phyloP scores from a whole-genome alignment of 2,113 vertebrate species.

The Rana temporaria region DNA sequence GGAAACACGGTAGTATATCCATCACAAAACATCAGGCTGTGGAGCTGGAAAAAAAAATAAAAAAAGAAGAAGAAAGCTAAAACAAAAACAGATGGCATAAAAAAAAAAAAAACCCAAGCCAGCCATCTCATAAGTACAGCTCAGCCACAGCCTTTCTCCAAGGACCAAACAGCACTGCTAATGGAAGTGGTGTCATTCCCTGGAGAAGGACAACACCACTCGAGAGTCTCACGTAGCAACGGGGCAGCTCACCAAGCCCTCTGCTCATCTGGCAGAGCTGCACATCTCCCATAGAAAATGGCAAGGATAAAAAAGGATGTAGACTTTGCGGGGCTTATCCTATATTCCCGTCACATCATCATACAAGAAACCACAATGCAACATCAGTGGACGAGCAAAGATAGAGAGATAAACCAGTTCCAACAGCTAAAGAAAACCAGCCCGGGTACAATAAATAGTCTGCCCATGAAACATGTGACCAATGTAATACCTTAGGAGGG shows the following conservation, averaged over 20 bases:
- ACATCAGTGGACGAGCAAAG: background rate
- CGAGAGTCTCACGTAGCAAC: slow-evolving; percentile 86
- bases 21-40: background rate
- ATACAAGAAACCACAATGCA: background rate
- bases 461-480: background rate
- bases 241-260: slow-evolving; percentile 77
- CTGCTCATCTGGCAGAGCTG: slow-evolving; percentile 73
- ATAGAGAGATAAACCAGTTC: background rate
- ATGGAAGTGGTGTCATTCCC: slow-evolving; percentile 83
- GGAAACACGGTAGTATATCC: too few species aligned
- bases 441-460: background rate
- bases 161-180: slow-evolving; percentile 72
- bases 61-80: background rate
- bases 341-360: slow-evolving; percentile 1
- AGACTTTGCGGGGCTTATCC: background rate
- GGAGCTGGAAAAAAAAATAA: background rate
- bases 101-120: slow-evolving; percentile 47
- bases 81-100: slow-evolving; percentile 48
- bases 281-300: slow-evolving; percentile 65
- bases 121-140: slow-evolving; percentile 68
- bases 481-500: background rate
- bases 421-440: background rate
- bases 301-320: slow-evolving; percentile 56
- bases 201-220: slow-evolving; percentile 81
- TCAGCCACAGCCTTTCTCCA: slow-evolving; percentile 58